Percentiles rank a stretch among this genome's conserved stretches.
Evolutionary conservation across 2,113 vertebrate species (phyloP).

Genomic region (Gymnobelideus leadbeateri): DNA sequence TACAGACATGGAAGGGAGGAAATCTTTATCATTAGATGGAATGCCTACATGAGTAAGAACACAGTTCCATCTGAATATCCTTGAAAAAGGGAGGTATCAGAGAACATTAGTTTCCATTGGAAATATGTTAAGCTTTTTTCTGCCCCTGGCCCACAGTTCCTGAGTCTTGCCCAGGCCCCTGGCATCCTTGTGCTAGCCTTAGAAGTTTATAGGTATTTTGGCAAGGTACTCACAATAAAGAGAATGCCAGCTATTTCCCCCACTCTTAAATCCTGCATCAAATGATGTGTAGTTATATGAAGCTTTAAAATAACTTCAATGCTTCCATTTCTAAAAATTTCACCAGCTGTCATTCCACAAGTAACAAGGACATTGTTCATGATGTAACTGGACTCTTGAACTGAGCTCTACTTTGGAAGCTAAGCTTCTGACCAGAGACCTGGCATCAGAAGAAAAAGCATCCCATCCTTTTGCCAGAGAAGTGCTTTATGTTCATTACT

Average conservation of each 20-base stretch:
- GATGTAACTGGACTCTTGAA: conserved; percentile 36
- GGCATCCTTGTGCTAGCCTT: not conserved
- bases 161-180: not conserved
- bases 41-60: not conserved
- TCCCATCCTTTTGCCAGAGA: conserved; percentile 19
- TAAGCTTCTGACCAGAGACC: conserved; percentile 32
- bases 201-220: not conserved
- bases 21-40: not conserved
- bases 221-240: not conserved
- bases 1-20: not conserved
- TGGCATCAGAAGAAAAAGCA: not conserved
- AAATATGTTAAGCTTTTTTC: not conserved
- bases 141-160: not conserved
- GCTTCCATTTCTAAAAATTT: not conserved
- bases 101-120: not conserved
- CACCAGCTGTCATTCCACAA: not conserved
- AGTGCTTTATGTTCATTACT: conserved; percentile 30
- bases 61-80: not conserved
- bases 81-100: not conserved
- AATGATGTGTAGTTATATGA: not conserved
- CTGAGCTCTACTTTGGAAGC: not conserved
- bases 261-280: not conserved
- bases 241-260: not conserved
- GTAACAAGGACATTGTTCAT: conserved; percentile 25
- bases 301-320: not conserved